phyloP scores from a whole-genome alignment of 1,140 invertebrate species.

The Drosophila orena region DNA sequence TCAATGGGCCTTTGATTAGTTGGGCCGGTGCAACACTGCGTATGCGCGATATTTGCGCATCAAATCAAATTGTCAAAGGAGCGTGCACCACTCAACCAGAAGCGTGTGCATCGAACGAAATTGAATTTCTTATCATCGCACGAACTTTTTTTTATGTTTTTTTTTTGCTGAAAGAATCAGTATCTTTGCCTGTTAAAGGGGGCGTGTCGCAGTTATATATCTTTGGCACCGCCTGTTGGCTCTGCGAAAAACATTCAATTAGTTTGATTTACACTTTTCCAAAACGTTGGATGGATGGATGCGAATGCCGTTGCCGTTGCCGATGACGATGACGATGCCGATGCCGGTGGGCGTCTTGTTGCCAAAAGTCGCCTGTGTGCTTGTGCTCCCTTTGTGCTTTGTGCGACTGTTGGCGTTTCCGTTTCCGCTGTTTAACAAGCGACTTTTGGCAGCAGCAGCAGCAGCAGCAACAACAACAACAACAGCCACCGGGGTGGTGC shows the following conservation, averaged over 20 bases:
- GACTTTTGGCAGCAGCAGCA: slow-evolving; percentile 71
- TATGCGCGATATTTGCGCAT: slow-evolving; percentile 52
- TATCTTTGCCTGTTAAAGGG: slow-evolving; percentile 36
- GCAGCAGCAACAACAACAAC: slow-evolving; percentile 36
- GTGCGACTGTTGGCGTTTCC: slow-evolving; percentile 79
- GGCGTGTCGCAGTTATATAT: slow-evolving; percentile 48
- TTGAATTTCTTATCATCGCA: slow-evolving; percentile 72
- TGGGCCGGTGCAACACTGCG: slow-evolving; percentile 17
- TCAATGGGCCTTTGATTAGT: slow-evolving; percentile 8
- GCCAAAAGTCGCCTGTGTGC: slow-evolving; percentile 15
- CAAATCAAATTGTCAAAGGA: slow-evolving; percentile 50
- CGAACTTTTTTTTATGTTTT: slow-evolving; percentile 14
- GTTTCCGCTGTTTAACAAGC: slow-evolving; percentile 81
- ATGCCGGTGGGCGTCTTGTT: slow-evolving; percentile 30
- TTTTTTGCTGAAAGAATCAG: background rate
- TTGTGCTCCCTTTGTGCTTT: slow-evolving; percentile 68
- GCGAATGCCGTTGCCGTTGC: slow-evolving; percentile 2
- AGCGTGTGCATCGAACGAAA: slow-evolving; percentile 47
- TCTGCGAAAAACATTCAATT: slow-evolving; percentile 78
- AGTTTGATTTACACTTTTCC: slow-evolving; percentile 77
- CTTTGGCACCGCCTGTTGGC: slow-evolving; percentile 67
- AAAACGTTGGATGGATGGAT: slow-evolving; percentile 22
- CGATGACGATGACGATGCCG: background rate
- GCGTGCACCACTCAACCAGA: slow-evolving; percentile 24
- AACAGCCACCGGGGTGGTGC: slow-evolving; percentile 1